These are phyloP conservation scores for Nephrotoma guestfalica DNA, from an alignment of 2,888 invertebrate genomes.

Conservation along the genomic window DNA sequence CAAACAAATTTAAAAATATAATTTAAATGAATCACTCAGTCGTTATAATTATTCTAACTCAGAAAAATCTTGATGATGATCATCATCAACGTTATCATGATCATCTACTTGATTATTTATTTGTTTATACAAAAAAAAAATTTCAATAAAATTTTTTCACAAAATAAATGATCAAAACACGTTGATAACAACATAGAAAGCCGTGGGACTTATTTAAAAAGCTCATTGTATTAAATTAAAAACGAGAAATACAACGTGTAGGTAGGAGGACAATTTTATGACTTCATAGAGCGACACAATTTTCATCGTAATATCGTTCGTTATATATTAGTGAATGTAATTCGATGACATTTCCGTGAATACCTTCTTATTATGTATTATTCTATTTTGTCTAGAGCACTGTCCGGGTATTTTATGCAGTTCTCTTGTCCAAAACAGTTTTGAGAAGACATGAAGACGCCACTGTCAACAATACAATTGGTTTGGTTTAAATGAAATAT, in stretches of 20 bases:
- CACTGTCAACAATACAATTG: not conserved
- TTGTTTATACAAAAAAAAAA: not conserved
- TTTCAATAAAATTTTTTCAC: not conserved
- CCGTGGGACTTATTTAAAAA: not conserved
- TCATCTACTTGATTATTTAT: not conserved
- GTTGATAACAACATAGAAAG: not conserved
- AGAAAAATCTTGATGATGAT: not conserved
- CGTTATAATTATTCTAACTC: not conserved
- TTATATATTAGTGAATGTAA: not conserved
- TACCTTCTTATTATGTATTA: not conserved
- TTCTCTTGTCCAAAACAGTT: not conserved
- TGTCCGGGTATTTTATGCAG: not conserved
- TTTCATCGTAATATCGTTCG: not conserved
- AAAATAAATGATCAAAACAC: not conserved
- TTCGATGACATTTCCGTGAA: not conserved
- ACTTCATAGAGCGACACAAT: not conserved
- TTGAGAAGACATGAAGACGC: not conserved
- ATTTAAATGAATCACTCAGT: not conserved
- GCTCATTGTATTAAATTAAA: not conserved
- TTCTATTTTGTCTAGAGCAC: not conserved
- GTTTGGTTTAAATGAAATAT: not conserved
- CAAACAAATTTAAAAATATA: not conserved
- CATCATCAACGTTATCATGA: not conserved
- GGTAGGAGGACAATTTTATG: not conserved
- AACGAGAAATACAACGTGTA: not conserved